A percentile compares a stretch with the other conserved stretches of the same genome.
These are phyloP conservation scores for Cydia fagiglandana DNA, from an alignment of 1,140 invertebrate species.

Conservation along the genomic window DNA sequence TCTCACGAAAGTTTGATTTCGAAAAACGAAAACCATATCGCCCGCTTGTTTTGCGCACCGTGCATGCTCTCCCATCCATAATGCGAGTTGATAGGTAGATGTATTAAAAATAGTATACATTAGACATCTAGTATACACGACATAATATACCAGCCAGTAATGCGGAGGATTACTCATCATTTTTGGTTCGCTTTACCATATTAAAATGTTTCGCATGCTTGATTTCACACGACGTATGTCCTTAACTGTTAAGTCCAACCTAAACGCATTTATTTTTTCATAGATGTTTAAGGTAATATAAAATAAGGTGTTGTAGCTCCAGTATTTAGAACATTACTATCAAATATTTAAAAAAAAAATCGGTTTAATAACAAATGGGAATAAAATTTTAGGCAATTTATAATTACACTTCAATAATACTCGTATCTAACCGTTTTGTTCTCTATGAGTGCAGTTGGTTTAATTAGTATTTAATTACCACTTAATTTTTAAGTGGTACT, in stretches of 20 bases:
- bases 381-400: no score
- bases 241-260: neutral
- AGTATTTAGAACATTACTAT: no score
- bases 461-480: no score
- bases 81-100: constrained; percentile 78
- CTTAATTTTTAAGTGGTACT: neutral
- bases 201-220: neutral
- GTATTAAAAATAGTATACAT: constrained; percentile 79
- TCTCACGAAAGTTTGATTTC: no score
- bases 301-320: neutral
- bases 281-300: neutral
- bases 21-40: neutral
- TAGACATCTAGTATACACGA: constrained; percentile 67
- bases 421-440: no score
- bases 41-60: constrained; percentile 49
- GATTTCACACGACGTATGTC: constrained; percentile 1
- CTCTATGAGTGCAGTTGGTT: no score
- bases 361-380: no score
- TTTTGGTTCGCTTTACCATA: constrained; percentile 19
- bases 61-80: constrained; percentile 74
- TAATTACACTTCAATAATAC: no score
- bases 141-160: constrained; percentile 52
- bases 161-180: constrained; percentile 28
- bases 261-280: neutral
- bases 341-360: no score